Base-by-base conservation (phyloP, 2,797 vertebrate species). In the Typhlichthys eigenmanni region DNA sequence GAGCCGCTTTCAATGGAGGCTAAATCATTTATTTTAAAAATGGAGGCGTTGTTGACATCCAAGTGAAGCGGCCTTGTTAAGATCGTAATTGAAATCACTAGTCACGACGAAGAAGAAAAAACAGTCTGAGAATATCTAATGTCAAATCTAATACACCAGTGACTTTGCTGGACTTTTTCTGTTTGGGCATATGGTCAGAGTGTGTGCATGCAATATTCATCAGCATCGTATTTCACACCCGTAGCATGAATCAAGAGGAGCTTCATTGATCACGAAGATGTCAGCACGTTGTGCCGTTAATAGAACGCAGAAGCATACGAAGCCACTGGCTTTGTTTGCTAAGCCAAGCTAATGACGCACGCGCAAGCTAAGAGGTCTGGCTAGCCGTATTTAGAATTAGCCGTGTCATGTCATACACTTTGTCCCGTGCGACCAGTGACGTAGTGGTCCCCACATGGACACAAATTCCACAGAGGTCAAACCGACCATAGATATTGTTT, bases 1-100 rank as follows among this genome's bases (percentile, higher is more conserved):
- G 74, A 62, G 67, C 73, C 43, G n/a, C 32, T 16, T 76, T 69
- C 57, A 80, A 7, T 64, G 32, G 47, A 16, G 24, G 68, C 69
- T 47, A 34, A 68, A 72, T 76, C 71, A 59, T 58, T 38, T 5
- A 38, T 8, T 5, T 8, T 38, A 38, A 51, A 82, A 81, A 66
- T 60, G 56, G 34, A 60, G 62, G 8, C 12, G 5, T 50, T 4
- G 64, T 50, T 4, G 64, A 38, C 34, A 38, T 38, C 34, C 34
- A 38, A 38, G 34, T 8, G 34, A 8, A 38, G 34, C 34, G 34
- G 34, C 34, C 34, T 8, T 45, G 52, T 61, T 56, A 58, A 51
- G 19, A 50, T 67, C 55, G 8, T 10, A 52, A 14, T 10, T 60
- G 0, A 1, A 45, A 52, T 66, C 32, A 1, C 16, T 24, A 29